Percentiles rank a stretch among this genome's conserved stretches.
These are phyloP conservation scores for Nansenia antarctica DNA, from an alignment of 2,113 vertebrate species.

Conservation along the genomic window DNA sequence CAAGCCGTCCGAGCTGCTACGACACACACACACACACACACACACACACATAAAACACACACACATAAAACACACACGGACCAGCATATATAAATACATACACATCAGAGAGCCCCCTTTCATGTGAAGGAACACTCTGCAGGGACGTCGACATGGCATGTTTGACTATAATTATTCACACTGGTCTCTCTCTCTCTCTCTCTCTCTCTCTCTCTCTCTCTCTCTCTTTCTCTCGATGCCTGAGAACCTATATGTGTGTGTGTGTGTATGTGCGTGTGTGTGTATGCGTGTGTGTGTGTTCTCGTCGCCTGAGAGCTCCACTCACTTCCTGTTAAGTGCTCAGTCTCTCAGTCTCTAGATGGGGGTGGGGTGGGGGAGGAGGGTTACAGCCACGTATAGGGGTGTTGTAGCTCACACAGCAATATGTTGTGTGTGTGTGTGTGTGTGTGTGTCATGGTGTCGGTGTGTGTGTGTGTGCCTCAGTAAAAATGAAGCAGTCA, in stretches of 20 bases:
- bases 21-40: conserved; percentile 16
- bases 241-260: too few species aligned
- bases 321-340: conserved; percentile 49
- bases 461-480: conserved; percentile 12
- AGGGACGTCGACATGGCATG: conserved; percentile 34
- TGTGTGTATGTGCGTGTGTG: too few species aligned
- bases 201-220: too few species aligned
- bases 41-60: conserved; percentile 20
- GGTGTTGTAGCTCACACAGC: conserved; percentile 13
- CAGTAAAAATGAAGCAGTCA: conserved; percentile 13
- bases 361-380: conserved; percentile 41
- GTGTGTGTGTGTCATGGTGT: conserved; percentile 13
- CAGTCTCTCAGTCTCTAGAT: too few species aligned
- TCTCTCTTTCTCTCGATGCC: too few species aligned
- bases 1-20: not conserved
- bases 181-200: too few species aligned
- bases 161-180: conserved; percentile 66
- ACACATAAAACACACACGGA: too few species aligned
- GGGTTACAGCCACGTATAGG: conserved; percentile 15
- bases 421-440: conserved; percentile 18
- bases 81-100: conserved; percentile 37
- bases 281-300: too few species aligned
- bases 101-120: conserved; percentile 13
- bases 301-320: conserved; percentile 42
- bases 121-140: conserved; percentile 37